Percentiles rank a stretch among this genome's conserved stretches.
Evolutionary conservation across 2,113 vertebrate species (phyloP).

Genomic region (Cyrtonyx montezumae): DNA sequence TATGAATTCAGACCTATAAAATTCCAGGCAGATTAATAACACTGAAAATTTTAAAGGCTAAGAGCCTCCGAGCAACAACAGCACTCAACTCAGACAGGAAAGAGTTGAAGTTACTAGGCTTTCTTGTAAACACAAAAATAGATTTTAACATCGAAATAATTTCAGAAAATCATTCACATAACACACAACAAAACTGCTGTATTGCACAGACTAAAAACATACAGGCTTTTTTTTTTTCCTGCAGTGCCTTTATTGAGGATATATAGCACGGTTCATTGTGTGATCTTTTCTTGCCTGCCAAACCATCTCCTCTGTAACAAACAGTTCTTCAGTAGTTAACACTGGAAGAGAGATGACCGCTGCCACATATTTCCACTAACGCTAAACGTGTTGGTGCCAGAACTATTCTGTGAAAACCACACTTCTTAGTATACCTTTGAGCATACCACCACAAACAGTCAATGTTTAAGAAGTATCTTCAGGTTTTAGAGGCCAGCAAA

Average conservation of each 20-base stretch:
- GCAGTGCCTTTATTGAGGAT: neutral
- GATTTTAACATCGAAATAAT: neutral
- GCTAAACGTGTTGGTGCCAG: neutral
- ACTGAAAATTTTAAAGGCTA: neutral
- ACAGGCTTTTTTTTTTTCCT: neutral
- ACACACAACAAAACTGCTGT: neutral
- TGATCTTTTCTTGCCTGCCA: neutral
- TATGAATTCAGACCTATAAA: neutral
- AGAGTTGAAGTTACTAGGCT: neutral
- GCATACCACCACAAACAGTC: accelerated
- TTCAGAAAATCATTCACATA: neutral
- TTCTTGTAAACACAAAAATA: neutral
- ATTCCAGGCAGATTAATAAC: neutral
- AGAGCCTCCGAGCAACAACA: neutral
- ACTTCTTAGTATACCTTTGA: neutral
- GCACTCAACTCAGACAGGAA: neutral
- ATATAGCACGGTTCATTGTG: accelerated
- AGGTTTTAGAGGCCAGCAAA: neutral
- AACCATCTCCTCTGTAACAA: neutral
- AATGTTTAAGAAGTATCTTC: neutral
- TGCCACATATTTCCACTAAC: accelerated
- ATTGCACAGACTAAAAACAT: neutral
- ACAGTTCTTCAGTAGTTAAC: accelerated
- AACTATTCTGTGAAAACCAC: neutral
- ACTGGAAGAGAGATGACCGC: neutral